Conservation (phyloP, 2,888 invertebrate genomes). For the Aproaerema taeniolella region DNA sequence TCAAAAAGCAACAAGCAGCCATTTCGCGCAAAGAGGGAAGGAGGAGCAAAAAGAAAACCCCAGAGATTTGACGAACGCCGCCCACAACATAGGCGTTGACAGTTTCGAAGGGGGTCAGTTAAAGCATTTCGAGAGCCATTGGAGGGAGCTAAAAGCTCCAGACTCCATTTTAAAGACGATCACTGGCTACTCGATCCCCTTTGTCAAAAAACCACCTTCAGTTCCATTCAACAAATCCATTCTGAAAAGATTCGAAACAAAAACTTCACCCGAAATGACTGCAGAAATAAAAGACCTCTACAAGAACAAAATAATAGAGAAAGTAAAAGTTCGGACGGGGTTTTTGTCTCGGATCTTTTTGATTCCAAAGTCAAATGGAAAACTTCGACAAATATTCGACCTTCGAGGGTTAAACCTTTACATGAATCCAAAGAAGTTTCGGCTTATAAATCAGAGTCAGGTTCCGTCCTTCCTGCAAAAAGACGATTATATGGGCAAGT, state of each 20-base stretch:
- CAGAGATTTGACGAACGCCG: no score
- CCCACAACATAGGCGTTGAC: neutral
- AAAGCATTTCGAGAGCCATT: neutral
- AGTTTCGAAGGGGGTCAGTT: slow-evolving; percentile 5
- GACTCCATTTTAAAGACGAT: slow-evolving; percentile 1
- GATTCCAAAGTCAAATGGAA: slow-evolving; percentile 8
- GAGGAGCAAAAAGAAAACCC: no score
- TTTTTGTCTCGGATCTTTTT: slow-evolving; percentile 7
- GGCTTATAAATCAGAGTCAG: slow-evolving; percentile 5
- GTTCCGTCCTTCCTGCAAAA: slow-evolving; percentile 1
- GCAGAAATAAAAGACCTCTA: no score
- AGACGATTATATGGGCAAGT: neutral
- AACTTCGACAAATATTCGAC: slow-evolving; percentile 6
- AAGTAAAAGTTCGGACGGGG: neutral
- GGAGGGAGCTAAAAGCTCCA: slow-evolving; percentile 1
- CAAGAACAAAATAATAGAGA: neutral
- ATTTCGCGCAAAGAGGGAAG: no score
- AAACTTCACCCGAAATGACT: neutral
- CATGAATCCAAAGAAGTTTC: slow-evolving; percentile 6
- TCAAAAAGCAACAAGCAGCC: no score
- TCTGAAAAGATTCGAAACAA: slow-evolving; percentile 5
- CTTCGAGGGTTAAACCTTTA: slow-evolving; percentile 1
- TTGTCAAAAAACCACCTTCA: slow-evolving; percentile 5
- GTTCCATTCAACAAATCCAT: neutral
- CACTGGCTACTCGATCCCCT: slow-evolving; percentile 7